Evolutionary conservation across 2,797 vertebrate species (phyloP).

Genomic region (Podargus strigoides): DNA sequence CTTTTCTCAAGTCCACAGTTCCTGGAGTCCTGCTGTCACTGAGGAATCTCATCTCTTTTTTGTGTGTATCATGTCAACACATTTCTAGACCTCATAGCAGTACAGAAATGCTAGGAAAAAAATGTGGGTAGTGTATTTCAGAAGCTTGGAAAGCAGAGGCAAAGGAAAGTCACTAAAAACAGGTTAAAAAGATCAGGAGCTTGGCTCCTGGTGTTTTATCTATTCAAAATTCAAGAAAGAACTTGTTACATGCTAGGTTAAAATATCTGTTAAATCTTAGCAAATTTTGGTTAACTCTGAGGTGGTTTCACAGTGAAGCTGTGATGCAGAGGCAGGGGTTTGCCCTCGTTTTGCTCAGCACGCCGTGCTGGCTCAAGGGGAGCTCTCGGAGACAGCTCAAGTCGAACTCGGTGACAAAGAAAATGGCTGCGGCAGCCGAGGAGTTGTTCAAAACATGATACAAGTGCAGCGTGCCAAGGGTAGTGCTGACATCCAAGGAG

Average conservation of each 20-base stretch:
- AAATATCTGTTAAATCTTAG: not conserved
- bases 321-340: not conserved
- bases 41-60: not conserved
- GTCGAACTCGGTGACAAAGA: not conserved
- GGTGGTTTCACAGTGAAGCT: not conserved
- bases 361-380: not conserved
- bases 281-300: not conserved
- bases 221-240: not conserved
- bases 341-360: not conserved
- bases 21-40: not conserved
- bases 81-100: not conserved
- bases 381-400: not conserved
- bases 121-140: not conserved
- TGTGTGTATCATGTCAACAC: not conserved
- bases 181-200: not conserved
- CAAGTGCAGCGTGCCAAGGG: not conserved
- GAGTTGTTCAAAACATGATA: not conserved
- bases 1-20: not conserved
- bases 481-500: not conserved
- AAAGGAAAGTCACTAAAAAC: not conserved
- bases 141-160: not conserved
- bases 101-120: not conserved
- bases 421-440: not conserved
- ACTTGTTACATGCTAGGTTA: not conserved
- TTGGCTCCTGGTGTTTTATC: not conserved